phyloP scores from a whole-genome alignment of 2,888 invertebrate genomes.

The Eupelmus urozonus region DNA sequence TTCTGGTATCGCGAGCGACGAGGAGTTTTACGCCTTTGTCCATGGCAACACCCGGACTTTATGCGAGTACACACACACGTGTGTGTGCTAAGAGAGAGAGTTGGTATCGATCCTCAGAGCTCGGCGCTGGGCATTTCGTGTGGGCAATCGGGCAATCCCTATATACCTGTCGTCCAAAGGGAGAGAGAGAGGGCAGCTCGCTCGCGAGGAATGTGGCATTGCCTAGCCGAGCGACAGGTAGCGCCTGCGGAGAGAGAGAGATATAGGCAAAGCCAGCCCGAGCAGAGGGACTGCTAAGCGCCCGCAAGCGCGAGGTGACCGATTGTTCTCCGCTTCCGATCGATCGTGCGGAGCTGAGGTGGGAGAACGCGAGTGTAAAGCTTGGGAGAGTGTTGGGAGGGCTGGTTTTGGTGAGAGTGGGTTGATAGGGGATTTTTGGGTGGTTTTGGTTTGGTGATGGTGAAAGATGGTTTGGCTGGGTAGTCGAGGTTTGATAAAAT shows the following conservation, averaged over 20 bases:
- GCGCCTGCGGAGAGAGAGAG: too few relatives aligned
- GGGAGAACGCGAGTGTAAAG: too few relatives aligned
- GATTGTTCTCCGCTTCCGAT: constrained; percentile 48
- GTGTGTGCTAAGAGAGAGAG: too few relatives aligned
- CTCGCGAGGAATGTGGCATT: constrained; percentile 59
- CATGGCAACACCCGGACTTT: constrained; percentile 52
- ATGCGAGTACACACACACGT: constrained; percentile 35
- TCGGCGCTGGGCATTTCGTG: constrained; percentile 54
- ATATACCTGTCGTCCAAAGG: constrained; percentile 44
- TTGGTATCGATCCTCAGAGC: constrained; percentile 50
- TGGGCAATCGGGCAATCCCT: constrained; percentile 55
- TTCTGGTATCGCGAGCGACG: constrained; percentile 65
- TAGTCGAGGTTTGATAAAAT: too few relatives aligned
- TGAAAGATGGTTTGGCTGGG: too few relatives aligned
- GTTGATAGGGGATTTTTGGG: too few relatives aligned
- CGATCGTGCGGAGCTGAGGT: too few relatives aligned
- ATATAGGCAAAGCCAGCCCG: constrained; percentile 2
- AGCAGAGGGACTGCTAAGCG: too few relatives aligned
- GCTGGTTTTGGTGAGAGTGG: too few relatives aligned
- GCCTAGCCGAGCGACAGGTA: constrained; percentile 62
- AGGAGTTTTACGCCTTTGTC: constrained; percentile 64
- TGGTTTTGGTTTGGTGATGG: too few relatives aligned
- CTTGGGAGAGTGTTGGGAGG: too few relatives aligned
- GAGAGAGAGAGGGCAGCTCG: constrained; percentile 8
- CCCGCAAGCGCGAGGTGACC: constrained; percentile 14